These are phyloP conservation scores for Cyanoramphus novaezelandiae DNA, from an alignment of 2,113 vertebrate genomes.

Conservation along the genomic window DNA sequence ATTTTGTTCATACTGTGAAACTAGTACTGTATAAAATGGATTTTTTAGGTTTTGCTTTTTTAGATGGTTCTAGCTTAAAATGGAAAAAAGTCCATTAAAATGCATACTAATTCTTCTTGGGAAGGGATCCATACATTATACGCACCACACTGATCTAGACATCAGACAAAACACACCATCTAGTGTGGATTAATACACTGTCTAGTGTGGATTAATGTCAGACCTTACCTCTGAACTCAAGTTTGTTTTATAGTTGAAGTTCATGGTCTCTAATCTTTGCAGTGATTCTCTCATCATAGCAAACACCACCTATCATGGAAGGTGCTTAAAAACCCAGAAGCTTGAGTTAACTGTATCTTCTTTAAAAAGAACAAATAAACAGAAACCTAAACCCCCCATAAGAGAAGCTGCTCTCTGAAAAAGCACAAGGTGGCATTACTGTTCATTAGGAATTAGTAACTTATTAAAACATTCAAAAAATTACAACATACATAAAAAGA, in stretches of 20 bases:
- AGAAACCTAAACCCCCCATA: not conserved
- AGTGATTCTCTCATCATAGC: not conserved
- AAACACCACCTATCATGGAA: not conserved
- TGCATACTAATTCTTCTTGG: not conserved
- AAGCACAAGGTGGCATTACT: not conserved
- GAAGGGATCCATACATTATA: not conserved
- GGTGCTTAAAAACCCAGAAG: not conserved
- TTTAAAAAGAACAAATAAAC: not conserved
- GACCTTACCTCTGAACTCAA: not conserved
- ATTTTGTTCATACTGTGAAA: not conserved
- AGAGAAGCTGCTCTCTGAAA: not conserved
- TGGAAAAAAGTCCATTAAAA: not conserved
- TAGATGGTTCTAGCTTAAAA: not conserved
- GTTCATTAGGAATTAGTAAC: not conserved
- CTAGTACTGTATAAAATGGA: not conserved
- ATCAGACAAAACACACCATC: not conserved
- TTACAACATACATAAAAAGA: not conserved
- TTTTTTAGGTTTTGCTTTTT: not conserved
- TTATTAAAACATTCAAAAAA: not conserved
- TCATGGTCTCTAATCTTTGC: not conserved
- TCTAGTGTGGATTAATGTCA: not conserved
- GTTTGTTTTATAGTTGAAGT: not conserved
- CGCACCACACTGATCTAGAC: not conserved
- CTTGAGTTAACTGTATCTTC: not conserved
- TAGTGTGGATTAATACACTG: not conserved